Conservation (phyloP, 2,888 invertebrate genomes). For the Endomychus coccineus region DNA sequence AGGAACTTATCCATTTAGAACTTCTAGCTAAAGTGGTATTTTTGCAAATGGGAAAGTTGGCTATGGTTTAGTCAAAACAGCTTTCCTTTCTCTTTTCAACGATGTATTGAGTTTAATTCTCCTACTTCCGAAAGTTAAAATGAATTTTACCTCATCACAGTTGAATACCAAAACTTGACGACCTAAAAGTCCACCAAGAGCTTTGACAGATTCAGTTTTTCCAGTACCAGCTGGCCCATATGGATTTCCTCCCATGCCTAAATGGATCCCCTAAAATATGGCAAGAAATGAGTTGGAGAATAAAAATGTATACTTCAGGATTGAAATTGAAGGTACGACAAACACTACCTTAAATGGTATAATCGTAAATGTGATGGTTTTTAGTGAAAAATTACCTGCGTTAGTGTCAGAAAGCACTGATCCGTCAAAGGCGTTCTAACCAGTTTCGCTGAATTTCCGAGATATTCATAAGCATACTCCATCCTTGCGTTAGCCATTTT, state of each 20-base stretch:
- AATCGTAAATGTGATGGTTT: not conserved
- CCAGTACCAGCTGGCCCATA: slow-evolving; percentile 99
- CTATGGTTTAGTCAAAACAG: slow-evolving; percentile 5
- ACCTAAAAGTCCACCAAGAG: slow-evolving; percentile 82
- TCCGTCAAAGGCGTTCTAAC: slow-evolving; percentile 95
- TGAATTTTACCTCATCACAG: slow-evolving; percentile 78
- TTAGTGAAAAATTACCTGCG: slow-evolving; percentile 60
- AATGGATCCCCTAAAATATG: slow-evolving; percentile 66
- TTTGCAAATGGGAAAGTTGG: no score
- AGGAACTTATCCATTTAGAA: no score
- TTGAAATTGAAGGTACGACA: slow-evolving; percentile 22
- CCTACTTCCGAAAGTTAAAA: no score
- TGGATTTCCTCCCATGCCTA: slow-evolving; percentile 96
- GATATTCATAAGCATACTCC: slow-evolving; percentile 94
- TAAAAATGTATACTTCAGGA: not conserved
- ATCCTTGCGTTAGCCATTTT: slow-evolving; percentile 93
- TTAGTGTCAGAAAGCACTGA: slow-evolving; percentile 93
- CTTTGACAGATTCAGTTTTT: slow-evolving; percentile 98
- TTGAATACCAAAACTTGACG: slow-evolving; percentile 93
- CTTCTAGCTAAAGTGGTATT: no score
- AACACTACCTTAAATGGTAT: slow-evolving; percentile 1
- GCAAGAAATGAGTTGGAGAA: not conserved
- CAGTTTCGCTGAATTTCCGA: slow-evolving; percentile 91
- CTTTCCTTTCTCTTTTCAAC: not conserved
- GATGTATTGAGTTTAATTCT: slow-evolving; percentile 1